Evolutionary conservation across 2,113 vertebrate species (phyloP).

Genomic region (Sphyrna mokarran): DNA sequence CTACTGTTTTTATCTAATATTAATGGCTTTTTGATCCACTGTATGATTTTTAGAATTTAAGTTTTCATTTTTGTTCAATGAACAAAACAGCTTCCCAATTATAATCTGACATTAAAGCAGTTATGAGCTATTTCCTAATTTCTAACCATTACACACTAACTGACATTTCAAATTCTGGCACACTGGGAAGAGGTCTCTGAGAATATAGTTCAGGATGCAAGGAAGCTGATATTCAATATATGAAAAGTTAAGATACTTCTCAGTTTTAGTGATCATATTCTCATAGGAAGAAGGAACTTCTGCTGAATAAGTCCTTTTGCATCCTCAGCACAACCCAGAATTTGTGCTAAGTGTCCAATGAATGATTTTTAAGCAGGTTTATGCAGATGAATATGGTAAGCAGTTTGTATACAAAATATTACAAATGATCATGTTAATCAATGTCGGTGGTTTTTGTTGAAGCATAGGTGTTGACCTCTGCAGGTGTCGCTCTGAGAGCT

Average conservation of each 20-base stretch:
- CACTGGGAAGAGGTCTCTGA: background rate
- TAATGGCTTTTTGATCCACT: background rate
- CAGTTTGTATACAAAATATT: background rate
- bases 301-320: background rate
- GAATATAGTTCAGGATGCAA: background rate
- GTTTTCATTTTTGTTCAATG: background rate
- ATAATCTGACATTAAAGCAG: background rate
- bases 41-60: background rate
- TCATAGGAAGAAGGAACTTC: background rate
- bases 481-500: background rate
- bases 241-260: background rate
- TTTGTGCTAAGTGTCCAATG: background rate
- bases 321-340: background rate
- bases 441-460: background rate
- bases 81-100: background rate
- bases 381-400: background rate
- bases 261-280: background rate
- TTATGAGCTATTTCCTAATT: background rate
- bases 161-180: background rate
- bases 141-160: background rate
- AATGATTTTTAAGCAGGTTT: background rate
- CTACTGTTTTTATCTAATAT: background rate
- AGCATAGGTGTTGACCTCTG: background rate
- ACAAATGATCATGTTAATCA: background rate
- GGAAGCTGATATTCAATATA: background rate